Percentiles rank a stretch among this genome's conserved stretches.
Conservation (phyloP, 2,888 invertebrate genomes). For the Trissolcus japonicus region DNA sequence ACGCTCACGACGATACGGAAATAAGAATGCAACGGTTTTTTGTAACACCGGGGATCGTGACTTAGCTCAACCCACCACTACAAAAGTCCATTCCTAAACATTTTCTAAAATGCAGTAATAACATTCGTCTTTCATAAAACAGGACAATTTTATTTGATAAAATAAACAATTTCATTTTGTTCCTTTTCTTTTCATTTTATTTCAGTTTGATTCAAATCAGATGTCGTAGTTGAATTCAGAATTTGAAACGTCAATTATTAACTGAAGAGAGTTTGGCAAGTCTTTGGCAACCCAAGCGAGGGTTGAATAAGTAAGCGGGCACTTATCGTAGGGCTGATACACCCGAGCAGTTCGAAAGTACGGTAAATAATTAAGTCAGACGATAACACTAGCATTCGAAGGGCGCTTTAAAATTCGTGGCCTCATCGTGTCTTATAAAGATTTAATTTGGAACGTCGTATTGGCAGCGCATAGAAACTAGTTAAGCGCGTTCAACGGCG, state of each 20-base stretch:
- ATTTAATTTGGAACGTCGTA: constrained; percentile 45
- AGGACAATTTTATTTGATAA: too few species aligned
- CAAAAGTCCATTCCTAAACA: too few species aligned
- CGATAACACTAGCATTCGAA: constrained; percentile 26
- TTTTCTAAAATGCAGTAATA: too few species aligned
- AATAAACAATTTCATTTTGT: too few species aligned
- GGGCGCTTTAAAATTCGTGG: constrained; percentile 27
- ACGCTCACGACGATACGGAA: constrained; percentile 28
- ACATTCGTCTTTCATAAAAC: too few species aligned
- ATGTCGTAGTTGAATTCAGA: too few species aligned
- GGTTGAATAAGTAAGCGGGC: constrained; percentile 21
- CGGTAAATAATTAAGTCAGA: constrained; percentile 43
- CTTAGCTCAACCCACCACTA: background rate
- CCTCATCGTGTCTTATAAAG: constrained; percentile 48
- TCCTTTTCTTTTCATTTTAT: too few species aligned
- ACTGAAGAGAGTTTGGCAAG: too few species aligned
- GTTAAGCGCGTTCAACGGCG: constrained; percentile 30
- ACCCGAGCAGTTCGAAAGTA: constrained; percentile 26
- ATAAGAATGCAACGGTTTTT: constrained; percentile 21
- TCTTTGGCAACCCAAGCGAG: constrained; percentile 12
- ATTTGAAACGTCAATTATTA: too few species aligned
- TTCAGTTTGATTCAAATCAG: too few species aligned
- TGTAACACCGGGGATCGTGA: constrained; percentile 4
- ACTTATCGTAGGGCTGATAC: constrained; percentile 6
- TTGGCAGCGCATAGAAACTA: constrained; percentile 38